Evolutionary conservation across 2,113 vertebrate genomes (phyloP).

Genomic region (Chaetodon auriga): DNA sequence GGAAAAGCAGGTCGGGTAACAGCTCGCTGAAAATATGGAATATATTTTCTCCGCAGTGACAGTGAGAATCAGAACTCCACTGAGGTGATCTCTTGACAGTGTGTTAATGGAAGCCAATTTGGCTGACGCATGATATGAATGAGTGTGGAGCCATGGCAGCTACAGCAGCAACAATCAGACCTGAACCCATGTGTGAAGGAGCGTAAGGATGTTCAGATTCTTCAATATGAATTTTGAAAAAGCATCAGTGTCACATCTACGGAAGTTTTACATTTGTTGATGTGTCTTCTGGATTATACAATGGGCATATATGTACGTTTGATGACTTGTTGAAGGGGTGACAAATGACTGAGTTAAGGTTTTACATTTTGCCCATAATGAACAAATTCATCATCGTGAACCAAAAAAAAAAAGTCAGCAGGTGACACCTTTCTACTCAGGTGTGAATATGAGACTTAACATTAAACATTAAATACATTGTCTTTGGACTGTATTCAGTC

Average conservation of each 20-base stretch:
- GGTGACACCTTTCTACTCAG: not conserved
- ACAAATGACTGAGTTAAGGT: not conserved
- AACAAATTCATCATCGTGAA: not conserved
- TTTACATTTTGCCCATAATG: not conserved
- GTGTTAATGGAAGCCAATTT: conserved; percentile 1
- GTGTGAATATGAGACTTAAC: not conserved
- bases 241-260: not conserved
- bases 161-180: conserved; percentile 5
- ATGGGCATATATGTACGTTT: not conserved
- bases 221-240: not conserved
- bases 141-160: not conserved
- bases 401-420: not conserved
- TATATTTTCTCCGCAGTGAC: not conserved
- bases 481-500: too few species aligned
- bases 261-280: not conserved
- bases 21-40: conserved; percentile 3
- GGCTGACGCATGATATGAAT: not conserved
- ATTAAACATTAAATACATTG: too few species aligned
- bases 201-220: not conserved
- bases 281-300: not conserved
- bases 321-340: not conserved
- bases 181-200: not conserved
- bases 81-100: not conserved
- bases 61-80: not conserved
- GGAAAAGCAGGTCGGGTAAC: not conserved